Evolutionary conservation across 2,888 invertebrate genomes (phyloP).

Genomic region (Pandemis heparana): DNA sequence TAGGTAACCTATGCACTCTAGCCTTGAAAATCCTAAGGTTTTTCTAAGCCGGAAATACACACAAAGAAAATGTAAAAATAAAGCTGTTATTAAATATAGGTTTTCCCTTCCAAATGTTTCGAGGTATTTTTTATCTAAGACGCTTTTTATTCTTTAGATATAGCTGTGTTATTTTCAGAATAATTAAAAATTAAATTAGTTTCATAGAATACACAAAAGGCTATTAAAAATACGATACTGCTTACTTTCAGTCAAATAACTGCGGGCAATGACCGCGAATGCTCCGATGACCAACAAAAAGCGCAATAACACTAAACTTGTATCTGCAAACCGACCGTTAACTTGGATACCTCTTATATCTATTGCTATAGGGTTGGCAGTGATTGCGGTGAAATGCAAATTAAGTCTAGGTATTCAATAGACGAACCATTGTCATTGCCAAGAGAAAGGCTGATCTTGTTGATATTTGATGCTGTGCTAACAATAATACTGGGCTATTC

Average conservation of each 20-base stretch:
- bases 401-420: constrained; percentile 22
- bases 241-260: constrained; percentile 28
- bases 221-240: background rate
- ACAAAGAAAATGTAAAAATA: too few relatives aligned
- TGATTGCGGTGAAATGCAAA: constrained; percentile 13
- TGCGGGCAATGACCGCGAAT: constrained; percentile 39
- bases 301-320: constrained; percentile 39
- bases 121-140: background rate
- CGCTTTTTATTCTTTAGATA: background rate
- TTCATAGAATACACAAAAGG: background rate
- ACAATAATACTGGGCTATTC: background rate
- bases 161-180: background rate
- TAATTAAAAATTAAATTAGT: background rate
- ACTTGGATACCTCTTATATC: constrained; percentile 10
- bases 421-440: constrained; percentile 54
- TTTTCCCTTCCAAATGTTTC: too few relatives aligned
- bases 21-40: too few relatives aligned
- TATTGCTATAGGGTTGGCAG: constrained; percentile 17
- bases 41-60: too few relatives aligned
- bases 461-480: constrained; percentile 6
- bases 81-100: too few relatives aligned
- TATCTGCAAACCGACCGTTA: constrained; percentile 31
- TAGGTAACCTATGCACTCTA: too few relatives aligned
- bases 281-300: constrained; percentile 52
- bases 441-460: constrained; percentile 51